Percentiles rank a stretch among this genome's conserved stretches.
Conservation (phyloP, 1,140 invertebrate species). For the Sipha flava region DNA sequence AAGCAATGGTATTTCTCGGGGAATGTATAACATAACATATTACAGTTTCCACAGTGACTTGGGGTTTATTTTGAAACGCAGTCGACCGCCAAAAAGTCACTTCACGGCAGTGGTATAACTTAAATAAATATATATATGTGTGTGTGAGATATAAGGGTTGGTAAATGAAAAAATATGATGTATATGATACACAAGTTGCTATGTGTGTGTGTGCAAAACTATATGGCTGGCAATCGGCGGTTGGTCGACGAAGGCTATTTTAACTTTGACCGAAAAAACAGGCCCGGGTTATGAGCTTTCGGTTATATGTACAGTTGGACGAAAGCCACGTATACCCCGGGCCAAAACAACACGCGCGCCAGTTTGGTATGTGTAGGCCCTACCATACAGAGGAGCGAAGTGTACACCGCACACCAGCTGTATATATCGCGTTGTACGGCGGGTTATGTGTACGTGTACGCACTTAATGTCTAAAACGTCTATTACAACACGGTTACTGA, state of each 20-base stretch:
- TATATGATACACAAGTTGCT: not conserved
- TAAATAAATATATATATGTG: no score
- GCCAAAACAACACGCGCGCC: conserved; percentile 5
- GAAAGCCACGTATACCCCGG: not conserved
- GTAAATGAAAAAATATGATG: not conserved
- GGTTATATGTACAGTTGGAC: not conserved
- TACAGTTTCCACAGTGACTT: not conserved
- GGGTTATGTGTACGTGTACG: not conserved
- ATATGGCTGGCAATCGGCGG: not conserved
- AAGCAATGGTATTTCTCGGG: not conserved
- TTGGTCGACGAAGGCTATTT: conserved; percentile 4
- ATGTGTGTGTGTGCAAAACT: not conserved
- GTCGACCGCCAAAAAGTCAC: not conserved
- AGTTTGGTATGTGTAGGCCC: not conserved
- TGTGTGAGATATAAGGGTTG: not conserved
- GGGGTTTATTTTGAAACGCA: not conserved
- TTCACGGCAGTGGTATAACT: no score
- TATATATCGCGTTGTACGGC: not conserved
- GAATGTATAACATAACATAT: not conserved
- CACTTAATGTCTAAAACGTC: not conserved
- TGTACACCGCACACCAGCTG: not conserved
- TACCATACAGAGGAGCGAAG: no score
- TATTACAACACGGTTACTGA: not conserved
- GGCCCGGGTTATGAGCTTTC: conserved; percentile 5
- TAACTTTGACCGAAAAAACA: conserved; percentile 22